Evolutionary conservation across 2,888 invertebrate species (phyloP).

Genomic region (Ennomos erosarius): DNA sequence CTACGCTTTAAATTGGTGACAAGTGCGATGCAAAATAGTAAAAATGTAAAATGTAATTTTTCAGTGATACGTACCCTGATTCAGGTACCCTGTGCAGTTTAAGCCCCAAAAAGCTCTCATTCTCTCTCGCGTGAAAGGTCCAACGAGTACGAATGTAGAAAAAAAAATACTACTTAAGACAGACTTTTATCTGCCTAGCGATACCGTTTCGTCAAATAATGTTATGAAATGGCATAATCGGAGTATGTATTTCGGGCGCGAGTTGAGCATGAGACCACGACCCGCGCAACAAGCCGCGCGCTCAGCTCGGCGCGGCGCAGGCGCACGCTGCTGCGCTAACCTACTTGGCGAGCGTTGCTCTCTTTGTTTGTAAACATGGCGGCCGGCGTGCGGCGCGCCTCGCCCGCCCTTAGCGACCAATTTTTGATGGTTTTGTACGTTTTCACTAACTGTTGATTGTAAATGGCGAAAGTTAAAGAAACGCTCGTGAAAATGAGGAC

Average conservation of each 20-base stretch:
- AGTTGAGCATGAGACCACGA: slow-evolving; percentile 64
- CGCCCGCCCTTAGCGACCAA: slow-evolving; percentile 44
- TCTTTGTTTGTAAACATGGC: slow-evolving; percentile 85
- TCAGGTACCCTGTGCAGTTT: background rate
- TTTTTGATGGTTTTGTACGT: slow-evolving; percentile 46
- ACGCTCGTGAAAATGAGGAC: slow-evolving; percentile 24
- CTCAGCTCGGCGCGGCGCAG: slow-evolving; percentile 53
- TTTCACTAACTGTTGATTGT: slow-evolving; percentile 36
- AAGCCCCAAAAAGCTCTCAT: too few species aligned
- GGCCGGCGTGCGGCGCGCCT: slow-evolving; percentile 58
- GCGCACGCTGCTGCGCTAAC: slow-evolving; percentile 72
- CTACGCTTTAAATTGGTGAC: too few species aligned
- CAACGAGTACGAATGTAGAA: too few species aligned
- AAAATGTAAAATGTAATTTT: too few species aligned
- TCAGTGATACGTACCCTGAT: too few species aligned
- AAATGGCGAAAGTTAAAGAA: slow-evolving; percentile 33
- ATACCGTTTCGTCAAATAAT: slow-evolving; percentile 4
- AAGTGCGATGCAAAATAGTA: too few species aligned
- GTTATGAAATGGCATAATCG: background rate
- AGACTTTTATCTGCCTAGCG: too few species aligned
- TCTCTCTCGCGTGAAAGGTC: too few species aligned
- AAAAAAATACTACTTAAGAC: too few species aligned
- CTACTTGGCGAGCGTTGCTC: slow-evolving; percentile 84
- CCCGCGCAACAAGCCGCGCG: slow-evolving; percentile 73
- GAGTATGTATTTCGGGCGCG: slow-evolving; percentile 14